A percentile compares a stretch with the other conserved stretches of the same genome.
phyloP scores from a whole-genome alignment of 2,113 vertebrate species.

The Sturnus vulgaris region DNA sequence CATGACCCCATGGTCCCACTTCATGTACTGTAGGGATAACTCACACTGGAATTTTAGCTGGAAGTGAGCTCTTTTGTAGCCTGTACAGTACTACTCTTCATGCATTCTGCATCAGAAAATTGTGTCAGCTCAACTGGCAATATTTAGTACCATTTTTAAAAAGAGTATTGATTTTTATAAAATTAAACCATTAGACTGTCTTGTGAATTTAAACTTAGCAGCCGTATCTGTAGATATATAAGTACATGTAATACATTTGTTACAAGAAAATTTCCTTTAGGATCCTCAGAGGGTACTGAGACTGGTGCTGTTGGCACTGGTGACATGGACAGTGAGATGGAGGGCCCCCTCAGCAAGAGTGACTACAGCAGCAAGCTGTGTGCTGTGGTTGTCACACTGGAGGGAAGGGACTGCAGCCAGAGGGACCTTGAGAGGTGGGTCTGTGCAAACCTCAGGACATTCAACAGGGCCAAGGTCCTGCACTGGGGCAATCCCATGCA shows the following conservation, averaged over 20 bases:
- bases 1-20: background rate
- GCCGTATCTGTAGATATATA: background rate
- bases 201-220: background rate
- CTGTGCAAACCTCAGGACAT: fast-evolving
- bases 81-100: background rate
- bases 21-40: background rate
- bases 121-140: background rate
- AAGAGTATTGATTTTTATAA: background rate
- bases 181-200: background rate
- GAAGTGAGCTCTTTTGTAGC: background rate
- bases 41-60: background rate
- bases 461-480: background rate
- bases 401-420: too few relatives aligned
- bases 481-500: background rate
- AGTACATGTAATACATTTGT: background rate
- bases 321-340: too few relatives aligned
- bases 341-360: background rate
- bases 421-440: background rate
- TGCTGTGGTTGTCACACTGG: fast-evolving
- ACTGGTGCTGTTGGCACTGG: background rate
- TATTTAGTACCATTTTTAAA: background rate
- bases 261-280: background rate
- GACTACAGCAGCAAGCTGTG: background rate
- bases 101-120: background rate
- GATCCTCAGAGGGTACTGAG: background rate